Base-by-base conservation (phyloP, 2,113 vertebrate species). In the Petrocephalus zakoni region DNA sequence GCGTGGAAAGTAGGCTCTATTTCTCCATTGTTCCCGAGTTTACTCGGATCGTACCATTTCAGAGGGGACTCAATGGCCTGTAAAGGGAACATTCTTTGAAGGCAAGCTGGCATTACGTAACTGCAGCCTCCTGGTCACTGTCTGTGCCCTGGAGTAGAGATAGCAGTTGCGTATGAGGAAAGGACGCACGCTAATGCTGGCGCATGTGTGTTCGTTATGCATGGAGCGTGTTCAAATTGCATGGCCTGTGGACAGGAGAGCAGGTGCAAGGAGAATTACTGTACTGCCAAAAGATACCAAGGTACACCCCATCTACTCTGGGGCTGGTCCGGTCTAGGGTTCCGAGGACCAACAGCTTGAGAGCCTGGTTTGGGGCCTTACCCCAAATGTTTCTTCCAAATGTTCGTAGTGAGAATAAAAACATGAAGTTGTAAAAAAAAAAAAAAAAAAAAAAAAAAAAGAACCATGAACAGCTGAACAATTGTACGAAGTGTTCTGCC, bases 351-450 rank as follows among this genome's bases (percentile, higher is more conserved):
- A 91, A 95, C 95, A 95, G 96, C 95, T 96, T 95, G 96, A 95
- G 96, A 96, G 96, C 96, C 95, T 95, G 95, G 95, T 97, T 96
- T 95, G 95, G 96, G 96, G 95, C 96, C 96, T 95, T 95, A 94
- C 95, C 95, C 95, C 94, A 96, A 95, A 97, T 95, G 96, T 94
- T 95, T 93, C 94, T 95, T 96, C 96, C 95, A 96, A 96, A 96
- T 95, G 94, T 94, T 94, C 95, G 78, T 88, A 46, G 21, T 6
- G 34, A 46, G 34, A 82, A 75, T 75, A 84, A 92, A 90, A 90
- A 93, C 88, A 86, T 87, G n/a, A 89, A 88, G 89, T 88, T 88
- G 89, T 89, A 56, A 87, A 82, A 34, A 85, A 72, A 91, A 46
- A 61, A 47, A 19, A 42, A 34, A 42, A 78, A 5, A 17, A 8